These are phyloP conservation scores for Exocentrus adspersus DNA, from an alignment of 2,888 invertebrate genomes.

Conservation along the genomic window DNA sequence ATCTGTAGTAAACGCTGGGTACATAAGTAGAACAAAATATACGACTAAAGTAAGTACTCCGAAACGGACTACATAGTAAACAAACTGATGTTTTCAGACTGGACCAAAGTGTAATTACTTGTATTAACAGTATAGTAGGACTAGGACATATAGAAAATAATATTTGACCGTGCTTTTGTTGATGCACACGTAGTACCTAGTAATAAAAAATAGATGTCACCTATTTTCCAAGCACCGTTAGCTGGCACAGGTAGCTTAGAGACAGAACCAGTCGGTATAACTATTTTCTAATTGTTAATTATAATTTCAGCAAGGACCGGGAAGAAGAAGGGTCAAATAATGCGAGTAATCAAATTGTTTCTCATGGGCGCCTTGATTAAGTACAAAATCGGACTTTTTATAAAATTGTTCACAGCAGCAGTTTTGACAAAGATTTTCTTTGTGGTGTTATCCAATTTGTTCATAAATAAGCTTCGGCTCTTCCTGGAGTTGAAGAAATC, in stretches of 20 bases:
- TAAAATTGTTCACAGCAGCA: slow-evolving; percentile 79
- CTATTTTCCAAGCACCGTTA: not conserved
- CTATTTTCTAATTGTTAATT: not conserved
- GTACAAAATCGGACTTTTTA: slow-evolving; percentile 75
- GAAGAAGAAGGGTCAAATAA: slow-evolving; percentile 76
- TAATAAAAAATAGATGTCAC: slow-evolving; percentile 5
- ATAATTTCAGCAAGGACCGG: slow-evolving; percentile 26
- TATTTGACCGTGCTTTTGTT: too few species aligned
- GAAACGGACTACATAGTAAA: too few species aligned
- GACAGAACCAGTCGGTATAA: not conserved
- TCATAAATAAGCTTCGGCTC: slow-evolving; percentile 76
- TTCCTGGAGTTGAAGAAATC: slow-evolving; percentile 79
- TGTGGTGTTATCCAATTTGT: slow-evolving; percentile 74
- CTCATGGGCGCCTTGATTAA: slow-evolving; percentile 76
- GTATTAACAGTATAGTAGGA: too few species aligned
- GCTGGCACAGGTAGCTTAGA: slow-evolving; percentile 9
- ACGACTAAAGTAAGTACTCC: too few species aligned
- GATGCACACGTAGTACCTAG: slow-evolving; percentile 1
- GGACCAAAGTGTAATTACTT: too few species aligned
- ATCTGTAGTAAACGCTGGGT: too few species aligned
- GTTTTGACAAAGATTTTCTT: slow-evolving; percentile 81
- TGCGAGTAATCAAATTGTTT: slow-evolving; percentile 74
- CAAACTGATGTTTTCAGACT: too few species aligned
- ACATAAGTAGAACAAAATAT: too few species aligned
- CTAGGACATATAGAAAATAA: too few species aligned